These are phyloP conservation scores for Orius insidiosus DNA, from an alignment of 1,140 invertebrate species.

Conservation along the genomic window DNA sequence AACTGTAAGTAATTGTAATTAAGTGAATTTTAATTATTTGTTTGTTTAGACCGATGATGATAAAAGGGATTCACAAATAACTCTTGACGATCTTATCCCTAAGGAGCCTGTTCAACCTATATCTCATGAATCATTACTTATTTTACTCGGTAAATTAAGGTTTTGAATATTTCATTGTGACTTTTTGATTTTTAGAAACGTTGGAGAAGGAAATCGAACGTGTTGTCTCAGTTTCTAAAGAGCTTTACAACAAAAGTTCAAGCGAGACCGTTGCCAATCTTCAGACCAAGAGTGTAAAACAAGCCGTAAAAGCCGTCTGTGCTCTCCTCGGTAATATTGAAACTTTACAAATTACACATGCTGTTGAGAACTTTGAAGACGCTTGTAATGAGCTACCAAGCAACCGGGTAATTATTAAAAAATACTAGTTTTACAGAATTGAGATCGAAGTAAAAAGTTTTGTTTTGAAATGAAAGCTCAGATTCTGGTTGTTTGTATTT, in stretches of 20 bases:
- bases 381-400: constrained; percentile 31
- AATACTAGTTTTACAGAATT: neutral
- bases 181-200: constrained; percentile 38
- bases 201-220: constrained; percentile 64
- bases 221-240: constrained; percentile 41
- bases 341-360: constrained; percentile 62
- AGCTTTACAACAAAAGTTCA: constrained; percentile 29
- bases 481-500: too few species aligned
- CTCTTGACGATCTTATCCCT: constrained; percentile 56
- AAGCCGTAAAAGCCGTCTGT: constrained; percentile 84
- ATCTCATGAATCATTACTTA: constrained; percentile 58
- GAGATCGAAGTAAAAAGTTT: neutral
- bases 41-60: constrained; percentile 55
- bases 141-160: constrained; percentile 46
- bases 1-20: constrained; percentile 29
- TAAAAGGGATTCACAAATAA: constrained; percentile 44
- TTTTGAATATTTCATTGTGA: constrained; percentile 4
- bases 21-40: too few species aligned
- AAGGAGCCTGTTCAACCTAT: constrained; percentile 50
- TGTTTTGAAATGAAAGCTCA: too few species aligned
- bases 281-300: constrained; percentile 48
- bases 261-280: constrained; percentile 27
- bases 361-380: constrained; percentile 49
- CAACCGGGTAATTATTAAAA: constrained; percentile 6
- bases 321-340: constrained; percentile 72